Evolutionary conservation across 2,797 vertebrate genomes (phyloP).

Genomic region (Squalus acanthias): DNA sequence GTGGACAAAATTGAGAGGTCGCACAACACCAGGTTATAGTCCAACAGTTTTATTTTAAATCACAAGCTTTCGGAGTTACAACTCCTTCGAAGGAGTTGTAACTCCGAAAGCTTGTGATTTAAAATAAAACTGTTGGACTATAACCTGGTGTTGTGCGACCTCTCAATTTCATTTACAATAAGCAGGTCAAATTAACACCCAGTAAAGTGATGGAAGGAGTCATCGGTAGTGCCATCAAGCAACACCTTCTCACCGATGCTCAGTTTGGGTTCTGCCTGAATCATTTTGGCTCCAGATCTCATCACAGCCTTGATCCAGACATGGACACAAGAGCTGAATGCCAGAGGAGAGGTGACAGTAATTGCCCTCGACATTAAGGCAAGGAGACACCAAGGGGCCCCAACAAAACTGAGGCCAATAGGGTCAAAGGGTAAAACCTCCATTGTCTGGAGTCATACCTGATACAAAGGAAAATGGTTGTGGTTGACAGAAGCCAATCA

Average conservation of each 20-base stretch:
- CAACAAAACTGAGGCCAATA: neutral
- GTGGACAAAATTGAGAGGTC: too few species aligned
- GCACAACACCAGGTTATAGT: too few species aligned
- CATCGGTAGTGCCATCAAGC: neutral
- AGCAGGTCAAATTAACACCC: neutral
- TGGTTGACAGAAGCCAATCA: neutral
- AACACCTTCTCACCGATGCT: neutral
- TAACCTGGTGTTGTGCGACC: too few species aligned
- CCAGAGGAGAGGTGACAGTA: neutral
- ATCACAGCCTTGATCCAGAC: neutral
- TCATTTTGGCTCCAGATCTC: neutral
- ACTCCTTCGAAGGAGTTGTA: too few species aligned
- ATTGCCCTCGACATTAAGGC: neutral
- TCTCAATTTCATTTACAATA: neutral
- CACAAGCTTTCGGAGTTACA: too few species aligned
- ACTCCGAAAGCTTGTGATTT: too few species aligned
- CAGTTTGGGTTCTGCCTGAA: neutral
- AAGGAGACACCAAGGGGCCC: neutral
- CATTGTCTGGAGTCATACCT: neutral
- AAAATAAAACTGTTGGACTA: too few species aligned
- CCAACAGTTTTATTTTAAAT: too few species aligned
- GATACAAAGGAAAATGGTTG: neutral
- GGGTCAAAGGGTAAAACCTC: neutral
- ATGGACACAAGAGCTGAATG: neutral
- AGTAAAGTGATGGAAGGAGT: neutral